A percentile compares a stretch with the other conserved stretches of the same genome.
phyloP scores from a whole-genome alignment of 2,888 invertebrate species.

The Cataglyphis rosenhaueri region DNA sequence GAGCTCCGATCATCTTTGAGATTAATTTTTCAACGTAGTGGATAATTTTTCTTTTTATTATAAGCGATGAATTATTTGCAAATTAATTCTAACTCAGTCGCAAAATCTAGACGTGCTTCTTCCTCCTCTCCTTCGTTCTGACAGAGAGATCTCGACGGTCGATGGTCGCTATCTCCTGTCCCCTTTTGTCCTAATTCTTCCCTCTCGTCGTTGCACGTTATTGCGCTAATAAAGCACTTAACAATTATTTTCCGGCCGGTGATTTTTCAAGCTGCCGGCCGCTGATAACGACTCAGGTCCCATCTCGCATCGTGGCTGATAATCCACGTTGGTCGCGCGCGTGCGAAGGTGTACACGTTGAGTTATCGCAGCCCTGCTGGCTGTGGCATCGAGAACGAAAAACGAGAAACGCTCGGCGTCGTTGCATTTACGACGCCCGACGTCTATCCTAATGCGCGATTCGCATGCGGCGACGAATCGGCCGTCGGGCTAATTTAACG shows the following conservation, averaged over 20 bases:
- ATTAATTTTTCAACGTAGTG: neutral
- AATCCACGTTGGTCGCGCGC: slow-evolving; percentile 55
- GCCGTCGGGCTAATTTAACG: slow-evolving; percentile 76
- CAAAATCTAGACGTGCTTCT: neutral
- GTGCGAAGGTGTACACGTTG: slow-evolving; percentile 37
- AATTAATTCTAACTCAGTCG: no score
- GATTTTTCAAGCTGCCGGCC: slow-evolving; percentile 70
- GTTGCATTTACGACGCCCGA: slow-evolving; percentile 31
- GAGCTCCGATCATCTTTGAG: neutral
- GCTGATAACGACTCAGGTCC: slow-evolving; percentile 69
- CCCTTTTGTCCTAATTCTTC: slow-evolving; percentile 65
- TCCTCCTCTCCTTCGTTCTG: neutral
- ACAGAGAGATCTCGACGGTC: slow-evolving; percentile 15
- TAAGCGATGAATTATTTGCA: neutral
- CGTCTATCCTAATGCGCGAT: slow-evolving; percentile 76
- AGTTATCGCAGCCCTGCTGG: slow-evolving; percentile 62
- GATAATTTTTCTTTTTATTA: neutral
- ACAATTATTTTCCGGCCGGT: slow-evolving; percentile 76
- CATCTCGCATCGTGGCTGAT: slow-evolving; percentile 56
- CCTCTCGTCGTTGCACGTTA: slow-evolving; percentile 60
- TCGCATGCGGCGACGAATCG: slow-evolving; percentile 76
- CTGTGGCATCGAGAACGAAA: slow-evolving; percentile 60
- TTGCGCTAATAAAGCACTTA: slow-evolving; percentile 75
- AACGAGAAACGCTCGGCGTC: slow-evolving; percentile 40
- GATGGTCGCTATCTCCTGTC: slow-evolving; percentile 60